Evolutionary conservation across 2,888 invertebrate genomes (phyloP).

Genomic region (Schrankia costaestrigalis): DNA sequence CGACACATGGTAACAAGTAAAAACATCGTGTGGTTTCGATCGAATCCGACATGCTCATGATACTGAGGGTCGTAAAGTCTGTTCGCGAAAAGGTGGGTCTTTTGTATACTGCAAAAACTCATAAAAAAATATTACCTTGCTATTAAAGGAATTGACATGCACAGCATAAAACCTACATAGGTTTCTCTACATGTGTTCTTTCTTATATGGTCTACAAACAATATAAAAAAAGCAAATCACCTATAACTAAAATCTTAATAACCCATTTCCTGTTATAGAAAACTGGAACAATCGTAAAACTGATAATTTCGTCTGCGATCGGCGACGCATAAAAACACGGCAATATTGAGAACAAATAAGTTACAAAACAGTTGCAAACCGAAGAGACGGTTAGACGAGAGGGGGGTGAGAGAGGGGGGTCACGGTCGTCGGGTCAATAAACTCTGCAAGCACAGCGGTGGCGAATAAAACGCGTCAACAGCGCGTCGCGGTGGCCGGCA

Average conservation of each 20-base stretch:
- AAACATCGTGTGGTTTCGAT: no score
- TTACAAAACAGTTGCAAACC: slow-evolving; percentile 33
- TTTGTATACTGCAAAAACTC: no score
- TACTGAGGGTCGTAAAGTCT: no score
- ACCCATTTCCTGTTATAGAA: neutral
- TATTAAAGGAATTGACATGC: no score
- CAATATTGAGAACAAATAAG: slow-evolving; percentile 39
- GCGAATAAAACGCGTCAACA: slow-evolving; percentile 38
- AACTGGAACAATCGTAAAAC: neutral
- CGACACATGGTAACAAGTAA: no score
- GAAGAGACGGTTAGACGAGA: slow-evolving; percentile 16
- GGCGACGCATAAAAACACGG: slow-evolving; percentile 8
- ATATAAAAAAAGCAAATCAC: neutral
- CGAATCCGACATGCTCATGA: no score
- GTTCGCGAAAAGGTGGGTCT: no score
- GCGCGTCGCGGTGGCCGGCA: slow-evolving; percentile 38
- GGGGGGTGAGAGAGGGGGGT: slow-evolving; percentile 44
- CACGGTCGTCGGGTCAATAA: slow-evolving; percentile 73
- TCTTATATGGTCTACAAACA: neutral
- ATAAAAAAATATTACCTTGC: no score
- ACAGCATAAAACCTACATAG: no score
- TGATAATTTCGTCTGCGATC: slow-evolving; percentile 6
- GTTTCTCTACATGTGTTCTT: neutral
- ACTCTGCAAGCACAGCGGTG: slow-evolving; percentile 48
- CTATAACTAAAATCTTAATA: neutral